Evolutionary conservation across 2,888 invertebrate species (phyloP).

Genomic region (Octonoba sinensis): DNA sequence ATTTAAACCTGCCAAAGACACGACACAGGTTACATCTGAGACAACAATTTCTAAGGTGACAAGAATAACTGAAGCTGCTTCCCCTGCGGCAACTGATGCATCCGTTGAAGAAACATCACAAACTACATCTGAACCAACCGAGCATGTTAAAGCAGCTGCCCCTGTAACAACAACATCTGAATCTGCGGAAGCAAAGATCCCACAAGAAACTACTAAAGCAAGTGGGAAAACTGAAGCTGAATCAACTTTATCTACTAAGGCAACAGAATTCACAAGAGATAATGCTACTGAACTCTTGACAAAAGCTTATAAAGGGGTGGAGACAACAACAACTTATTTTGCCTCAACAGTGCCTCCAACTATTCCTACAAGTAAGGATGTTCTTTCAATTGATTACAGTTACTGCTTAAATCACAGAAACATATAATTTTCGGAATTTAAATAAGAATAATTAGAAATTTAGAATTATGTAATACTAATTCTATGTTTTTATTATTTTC

Average conservation of each 20-base stretch:
- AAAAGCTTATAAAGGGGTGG: constrained; percentile 47
- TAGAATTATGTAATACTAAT: too few species aligned
- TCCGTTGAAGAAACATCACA: not conserved
- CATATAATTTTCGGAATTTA: too few species aligned
- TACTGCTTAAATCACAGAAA: not conserved
- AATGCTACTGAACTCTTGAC: constrained; percentile 32
- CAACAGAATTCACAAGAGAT: constrained; percentile 3
- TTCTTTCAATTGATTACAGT: not conserved
- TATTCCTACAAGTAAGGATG: constrained; percentile 16
- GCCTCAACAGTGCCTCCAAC: not conserved
- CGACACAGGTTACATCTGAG: constrained; percentile 2
- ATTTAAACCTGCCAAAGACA: not conserved
- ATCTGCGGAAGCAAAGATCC: not conserved
- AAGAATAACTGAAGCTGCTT: not conserved
- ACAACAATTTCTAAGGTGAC: constrained; percentile 10
- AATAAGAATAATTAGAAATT: too few species aligned
- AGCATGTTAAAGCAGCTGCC: too few species aligned
- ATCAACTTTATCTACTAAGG: not conserved
- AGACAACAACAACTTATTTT: constrained; percentile 23
- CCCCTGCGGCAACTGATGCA: constrained; percentile 5
- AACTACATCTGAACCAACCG: not conserved
- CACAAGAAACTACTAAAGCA: constrained; percentile 1
- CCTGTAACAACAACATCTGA: not conserved
- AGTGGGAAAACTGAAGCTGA: constrained; percentile 4
- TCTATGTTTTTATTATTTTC: constrained; percentile 8